Evolutionary conservation across 2,113 vertebrate species (phyloP).

Genomic region (Pterophyllum scalare): DNA sequence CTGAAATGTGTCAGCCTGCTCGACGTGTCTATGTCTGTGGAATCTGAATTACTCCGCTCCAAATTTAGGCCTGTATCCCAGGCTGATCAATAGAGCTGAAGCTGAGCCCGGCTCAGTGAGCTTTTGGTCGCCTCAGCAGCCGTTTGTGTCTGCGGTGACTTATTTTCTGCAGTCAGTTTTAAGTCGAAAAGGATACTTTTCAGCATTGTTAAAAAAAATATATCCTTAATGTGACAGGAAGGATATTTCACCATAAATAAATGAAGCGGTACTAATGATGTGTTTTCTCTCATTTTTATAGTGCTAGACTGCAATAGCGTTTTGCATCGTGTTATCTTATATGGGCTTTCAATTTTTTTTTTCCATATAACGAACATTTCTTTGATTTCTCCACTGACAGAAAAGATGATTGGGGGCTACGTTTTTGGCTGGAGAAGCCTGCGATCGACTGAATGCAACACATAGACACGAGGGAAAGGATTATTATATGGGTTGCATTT

Average conservation of each 20-base stretch:
- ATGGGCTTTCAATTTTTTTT: neutral
- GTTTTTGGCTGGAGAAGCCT: slow-evolving; percentile 77
- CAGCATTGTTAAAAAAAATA: slow-evolving; percentile 18
- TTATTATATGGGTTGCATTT: slow-evolving; percentile 83
- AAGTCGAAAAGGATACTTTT: slow-evolving; percentile 11
- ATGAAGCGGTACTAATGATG: slow-evolving; percentile 38
- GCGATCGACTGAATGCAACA: slow-evolving; percentile 79
- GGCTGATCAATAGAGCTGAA: slow-evolving; percentile 68
- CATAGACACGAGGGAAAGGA: slow-evolving; percentile 76
- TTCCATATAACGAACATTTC: slow-evolving; percentile 32
- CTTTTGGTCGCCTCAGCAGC: slow-evolving; percentile 42
- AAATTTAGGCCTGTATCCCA: slow-evolving; percentile 51
- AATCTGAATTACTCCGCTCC: slow-evolving; percentile 38
- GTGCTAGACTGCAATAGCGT: slow-evolving; percentile 16
- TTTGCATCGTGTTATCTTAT: slow-evolving; percentile 20
- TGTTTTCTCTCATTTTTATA: slow-evolving; percentile 37
- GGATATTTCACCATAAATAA: slow-evolving; percentile 12
- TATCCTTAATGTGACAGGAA: neutral
- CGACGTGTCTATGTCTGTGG: slow-evolving; percentile 8
- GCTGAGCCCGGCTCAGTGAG: slow-evolving; percentile 45
- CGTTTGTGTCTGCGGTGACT: slow-evolving; percentile 38
- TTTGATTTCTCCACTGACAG: slow-evolving; percentile 71
- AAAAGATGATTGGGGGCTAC: slow-evolving; percentile 83
- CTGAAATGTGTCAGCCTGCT: slow-evolving; percentile 3
- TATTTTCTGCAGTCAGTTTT: slow-evolving; percentile 30